Base-by-base conservation (phyloP, 23 tunicate genomes). In the Halocynthia aurantium region DNA sequence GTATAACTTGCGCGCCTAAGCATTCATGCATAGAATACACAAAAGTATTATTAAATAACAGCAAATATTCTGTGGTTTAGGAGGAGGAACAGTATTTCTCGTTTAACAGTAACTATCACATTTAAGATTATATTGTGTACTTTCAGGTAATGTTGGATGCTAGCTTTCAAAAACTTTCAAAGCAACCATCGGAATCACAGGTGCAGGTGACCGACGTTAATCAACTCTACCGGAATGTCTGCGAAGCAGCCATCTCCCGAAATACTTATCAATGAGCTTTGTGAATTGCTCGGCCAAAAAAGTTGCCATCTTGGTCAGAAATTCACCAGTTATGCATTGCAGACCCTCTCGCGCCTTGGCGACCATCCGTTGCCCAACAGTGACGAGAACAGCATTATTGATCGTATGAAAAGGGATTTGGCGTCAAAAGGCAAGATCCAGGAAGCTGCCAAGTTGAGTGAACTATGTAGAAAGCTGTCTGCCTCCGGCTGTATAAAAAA, bases 401-500 rank as follows among this genome's bases (percentile, higher is more conserved):
- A 89, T 60, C 80, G 80, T 50, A 84, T 89, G 6, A 84, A 89
- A 62, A 9, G 81, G 53, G 90, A 89, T 50, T 75, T 89, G 68
- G 67, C 85, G 51, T 73, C 88, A 80, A 66, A 52, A 20, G 86
- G 82, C 50, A 72, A 55, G 52, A 72, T 76, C 67, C 85, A 84
- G 51, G 88, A 80, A 53, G 96, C 96, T 9, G 85, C 82, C 8
- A 84, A 89, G 70, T 60, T 89, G 9, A 55, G 85, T 13, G 66
- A 69, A 6, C 68, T 89, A n/a, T 85, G 84, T 76, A 82, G 96
- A 49, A 52, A 73, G 61, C 77, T 89, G 15, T 69, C 88, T 60
- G 81, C 88, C 55, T 51, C 57, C 31, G 72, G 77, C 8, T 62
- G 52, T 10, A 49, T 84, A 44, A 62, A 84, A 68, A 89, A 89